Evolutionary conservation across 1,140 invertebrate genomes (phyloP), one percentile per base, ranked within the genome.

Genomic region (Lepidurus packardi): DNA sequence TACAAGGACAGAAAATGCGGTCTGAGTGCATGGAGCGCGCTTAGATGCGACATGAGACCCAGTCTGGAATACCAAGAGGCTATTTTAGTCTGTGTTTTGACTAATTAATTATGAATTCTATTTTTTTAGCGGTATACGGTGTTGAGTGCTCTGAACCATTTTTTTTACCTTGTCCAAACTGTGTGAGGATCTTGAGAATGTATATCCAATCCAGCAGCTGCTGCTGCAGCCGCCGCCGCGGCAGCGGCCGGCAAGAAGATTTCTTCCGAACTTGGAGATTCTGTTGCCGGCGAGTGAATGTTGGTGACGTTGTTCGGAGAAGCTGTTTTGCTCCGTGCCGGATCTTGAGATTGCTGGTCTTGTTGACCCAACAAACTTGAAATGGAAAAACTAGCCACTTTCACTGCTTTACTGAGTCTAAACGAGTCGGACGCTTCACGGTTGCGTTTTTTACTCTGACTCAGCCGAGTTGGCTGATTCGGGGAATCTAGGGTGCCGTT

Each of bases 81-180:
- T 34, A 34, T 21, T 65, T 9, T 65, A 47, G 16, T 65, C 13
- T 16, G 13, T n/a, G 53, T 47, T 34, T 4, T 3, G 3, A 34
- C 34, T 34, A 34, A 34, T 34, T 34, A 2, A 34, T 34, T 34
- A 34, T 34, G 4, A 2, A 34, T 16, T 7, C 45, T 47, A 47
- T 47, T 16, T 47, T 47, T 4, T 47, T 47, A 10, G 45, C 10
- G 10, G 16, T 65, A 65, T 65, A 11, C 21, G 2, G 9, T 13
- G 45, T 47, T 47, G 10, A 3, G 45, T 47, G 10, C 16, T 47
- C 4, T 7, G 10, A 1, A 47, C 2, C 10, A 47, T n/a, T n/a
- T 7, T n/a, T n/a, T 21, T 65, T 65, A 65, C 53, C 53, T 65
- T 65, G 53, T 65, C 53, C 53, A 65, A 65, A 65, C 53, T n/a